These are phyloP conservation scores for Subacronicta megacephala DNA, from an alignment of 2,888 invertebrate genomes.

Conservation along the genomic window DNA sequence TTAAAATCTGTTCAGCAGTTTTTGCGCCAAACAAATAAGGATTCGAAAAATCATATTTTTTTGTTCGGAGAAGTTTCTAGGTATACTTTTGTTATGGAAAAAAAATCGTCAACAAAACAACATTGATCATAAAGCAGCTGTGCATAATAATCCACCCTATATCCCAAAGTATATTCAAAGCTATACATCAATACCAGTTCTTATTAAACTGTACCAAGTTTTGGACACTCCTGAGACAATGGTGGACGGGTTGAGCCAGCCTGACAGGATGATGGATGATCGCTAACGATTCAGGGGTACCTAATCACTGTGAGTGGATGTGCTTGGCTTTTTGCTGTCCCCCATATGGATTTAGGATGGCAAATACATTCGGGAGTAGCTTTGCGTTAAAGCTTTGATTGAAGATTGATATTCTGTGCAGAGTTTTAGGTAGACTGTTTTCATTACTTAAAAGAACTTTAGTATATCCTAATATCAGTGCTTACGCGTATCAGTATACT, in stretches of 20 bases:
- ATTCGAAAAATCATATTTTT: too few species aligned
- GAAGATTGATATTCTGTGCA: slow-evolving; percentile 28
- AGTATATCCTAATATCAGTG: too few species aligned
- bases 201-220: slow-evolving; percentile 55
- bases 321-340: slow-evolving; percentile 49
- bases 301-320: slow-evolving; percentile 65
- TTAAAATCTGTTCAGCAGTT: too few species aligned
- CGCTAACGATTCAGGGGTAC: slow-evolving; percentile 63
- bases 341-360: slow-evolving; percentile 44
- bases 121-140: not conserved
- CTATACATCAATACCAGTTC: slow-evolving; percentile 52
- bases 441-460: not conserved
- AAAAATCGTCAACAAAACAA: too few species aligned
- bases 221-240: slow-evolving; percentile 62
- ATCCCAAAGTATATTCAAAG: slow-evolving; percentile 14
- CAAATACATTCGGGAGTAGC: slow-evolving; percentile 25
- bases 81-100: too few species aligned
- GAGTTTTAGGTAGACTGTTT: not conserved
- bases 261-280: slow-evolving; percentile 72
- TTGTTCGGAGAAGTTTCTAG: too few species aligned
- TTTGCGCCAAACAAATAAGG: too few species aligned
- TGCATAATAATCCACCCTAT: slow-evolving; percentile 11
- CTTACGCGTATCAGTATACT: too few species aligned
- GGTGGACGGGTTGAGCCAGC: slow-evolving; percentile 60
- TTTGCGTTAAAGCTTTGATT: slow-evolving; percentile 10